Conservation (phyloP, 2,797 vertebrate species). For the Gila robusta region DNA sequence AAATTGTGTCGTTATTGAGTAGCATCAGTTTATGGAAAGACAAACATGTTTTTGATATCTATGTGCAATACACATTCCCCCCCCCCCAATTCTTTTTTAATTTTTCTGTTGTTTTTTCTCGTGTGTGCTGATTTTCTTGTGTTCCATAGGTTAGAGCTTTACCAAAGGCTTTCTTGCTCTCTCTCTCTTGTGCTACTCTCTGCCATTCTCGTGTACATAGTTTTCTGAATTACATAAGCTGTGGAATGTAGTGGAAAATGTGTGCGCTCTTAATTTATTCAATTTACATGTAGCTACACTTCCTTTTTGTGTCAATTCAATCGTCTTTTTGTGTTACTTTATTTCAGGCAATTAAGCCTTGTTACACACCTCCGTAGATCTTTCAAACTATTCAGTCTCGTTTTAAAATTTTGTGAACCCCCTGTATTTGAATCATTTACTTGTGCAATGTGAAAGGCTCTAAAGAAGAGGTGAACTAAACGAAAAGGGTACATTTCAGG, state of each 20-base stretch:
- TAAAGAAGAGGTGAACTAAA: constrained; percentile 29
- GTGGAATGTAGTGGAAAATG: constrained; percentile 61
- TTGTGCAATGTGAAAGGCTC: constrained; percentile 57
- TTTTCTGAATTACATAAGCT: constrained; percentile 52
- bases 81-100: not conserved
- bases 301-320: constrained; percentile 44
- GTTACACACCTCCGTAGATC: constrained; percentile 5
- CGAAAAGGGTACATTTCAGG: constrained; percentile 63
- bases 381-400: constrained; percentile 15
- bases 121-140: constrained; percentile 36
- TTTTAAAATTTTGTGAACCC: constrained; percentile 40
- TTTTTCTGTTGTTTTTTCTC: constrained; percentile 36
- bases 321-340: constrained; percentile 39
- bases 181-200: constrained; percentile 28
- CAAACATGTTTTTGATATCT: constrained; percentile 80
- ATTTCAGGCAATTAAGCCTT: constrained; percentile 42
- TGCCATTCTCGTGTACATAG: constrained; percentile 54
- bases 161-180: constrained; percentile 38
- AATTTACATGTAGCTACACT: constrained; percentile 33
- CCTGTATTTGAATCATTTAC: constrained; percentile 32
- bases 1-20: constrained; percentile 79
- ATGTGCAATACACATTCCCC: constrained; percentile 84
- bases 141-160: constrained; percentile 48
- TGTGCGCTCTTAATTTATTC: constrained; percentile 58
- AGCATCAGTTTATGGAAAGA: constrained; percentile 86